Evolutionary conservation across 1,140 invertebrate species (phyloP), one percentile per base, ranked within the genome.

Genomic region (Meloidogyne hapla): DNA sequence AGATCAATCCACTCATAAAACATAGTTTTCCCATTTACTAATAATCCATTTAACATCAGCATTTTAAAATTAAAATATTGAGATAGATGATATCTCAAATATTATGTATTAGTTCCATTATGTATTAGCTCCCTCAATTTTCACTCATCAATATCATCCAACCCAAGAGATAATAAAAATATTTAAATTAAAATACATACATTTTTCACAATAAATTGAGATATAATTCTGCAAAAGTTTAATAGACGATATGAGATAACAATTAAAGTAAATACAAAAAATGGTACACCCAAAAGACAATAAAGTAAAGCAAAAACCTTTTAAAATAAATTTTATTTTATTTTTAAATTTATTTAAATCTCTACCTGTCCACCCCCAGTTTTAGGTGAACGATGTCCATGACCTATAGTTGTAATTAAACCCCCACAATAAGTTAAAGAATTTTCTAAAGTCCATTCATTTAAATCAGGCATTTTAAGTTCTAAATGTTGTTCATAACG

Each of bases 381-480:
- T 26, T 69, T 82, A 5, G 79, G 79, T 15, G 79, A 67, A 25
- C 79, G 48, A 70, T 65, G 76, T 13, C 79, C 79, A 40, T 80
- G 80, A 23, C 79, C 79, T n/a, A 80, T 77, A 28, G 79, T 80
- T 18, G 79, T 80, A 8, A 80, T 48, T 13, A 80, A 63, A 23
- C 71, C 79, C 75, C 74, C 82, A 28, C 77, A 77, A 48, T 82
- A 80, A 45, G 74, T 80, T 25, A 80, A 72, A 4, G 79, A 80
- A 64, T 80, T 80, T 15, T 64, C 78, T 26, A 80, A 23, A 12
- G 79, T 82, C 79, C 79, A 80, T 67, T 82, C 79, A 40, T 79
- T 61, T 71, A 63, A 40, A 40, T 76, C 48, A 23, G 77, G 77
- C 69, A 80, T 28, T 38, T 66, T 23, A 38, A 79, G 25, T 38